A percentile compares a stretch with the other conserved stretches of the same genome.
Evolutionary conservation across 2,888 invertebrate species (phyloP).

Genomic region (Scaeva pyrastri): DNA sequence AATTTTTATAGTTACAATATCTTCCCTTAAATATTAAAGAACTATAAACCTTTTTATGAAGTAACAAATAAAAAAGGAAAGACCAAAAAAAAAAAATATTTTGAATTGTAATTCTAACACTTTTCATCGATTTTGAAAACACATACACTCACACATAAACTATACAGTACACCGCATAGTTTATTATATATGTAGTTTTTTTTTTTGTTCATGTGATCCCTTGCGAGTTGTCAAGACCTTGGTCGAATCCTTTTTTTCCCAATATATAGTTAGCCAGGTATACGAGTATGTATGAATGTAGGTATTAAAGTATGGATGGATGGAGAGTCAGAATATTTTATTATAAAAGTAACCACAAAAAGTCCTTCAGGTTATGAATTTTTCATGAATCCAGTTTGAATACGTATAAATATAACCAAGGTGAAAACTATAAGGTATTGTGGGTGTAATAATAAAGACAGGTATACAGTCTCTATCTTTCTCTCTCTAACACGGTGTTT

Average conservation of each 20-base stretch:
- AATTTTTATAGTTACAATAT: not conserved
- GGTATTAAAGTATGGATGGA: constrained; percentile 11
- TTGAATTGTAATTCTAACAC: constrained; percentile 71
- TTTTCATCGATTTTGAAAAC: constrained; percentile 60
- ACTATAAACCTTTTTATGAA: not conserved
- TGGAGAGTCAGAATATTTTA: constrained; percentile 65
- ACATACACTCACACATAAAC: not conserved
- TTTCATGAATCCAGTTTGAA: constrained; percentile 66
- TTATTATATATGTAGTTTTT: not conserved
- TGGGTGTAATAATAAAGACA: not conserved
- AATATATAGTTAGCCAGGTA: not conserved
- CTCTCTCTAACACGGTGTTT: not conserved
- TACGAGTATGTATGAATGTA: not conserved
- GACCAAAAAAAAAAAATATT: constrained; percentile 37
- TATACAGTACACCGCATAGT: not conserved
- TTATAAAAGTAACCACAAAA: constrained; percentile 68
- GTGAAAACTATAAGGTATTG: constrained; percentile 57
- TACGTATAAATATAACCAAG: constrained; percentile 21
- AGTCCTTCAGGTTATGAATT: constrained; percentile 72
- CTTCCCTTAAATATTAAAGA: not conserved
- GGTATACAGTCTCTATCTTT: not conserved
- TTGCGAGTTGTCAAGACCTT: constrained; percentile 21
- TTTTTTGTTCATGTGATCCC: constrained; percentile 11
- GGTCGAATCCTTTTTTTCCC: constrained; percentile 29
- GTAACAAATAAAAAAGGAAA: not conserved